Conservation (phyloP, 2,888 invertebrate genomes). For the Cataglyphis altisquamis region DNA sequence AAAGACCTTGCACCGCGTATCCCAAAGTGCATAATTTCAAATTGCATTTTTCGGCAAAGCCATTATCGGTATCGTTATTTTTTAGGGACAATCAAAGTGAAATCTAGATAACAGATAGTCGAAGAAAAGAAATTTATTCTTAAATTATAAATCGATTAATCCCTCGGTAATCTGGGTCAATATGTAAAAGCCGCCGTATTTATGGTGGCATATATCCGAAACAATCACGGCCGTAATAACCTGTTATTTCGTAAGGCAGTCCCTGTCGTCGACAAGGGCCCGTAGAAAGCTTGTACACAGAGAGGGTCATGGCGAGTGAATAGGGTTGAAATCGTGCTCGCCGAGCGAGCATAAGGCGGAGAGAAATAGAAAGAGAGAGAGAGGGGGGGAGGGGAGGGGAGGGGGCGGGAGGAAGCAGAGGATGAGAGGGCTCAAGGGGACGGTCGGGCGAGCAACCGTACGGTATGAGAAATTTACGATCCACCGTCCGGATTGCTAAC, state of each 20-base stretch:
- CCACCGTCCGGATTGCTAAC: constrained; percentile 75
- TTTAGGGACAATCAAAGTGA: not conserved
- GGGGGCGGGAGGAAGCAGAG: constrained; percentile 15
- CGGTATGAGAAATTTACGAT: constrained; percentile 77
- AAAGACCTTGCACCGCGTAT: not conserved
- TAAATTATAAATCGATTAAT: constrained; percentile 10
- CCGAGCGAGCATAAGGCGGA: constrained; percentile 30
- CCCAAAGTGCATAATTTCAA: not conserved
- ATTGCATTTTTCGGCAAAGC: not conserved
- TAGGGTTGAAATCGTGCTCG: constrained; percentile 57
- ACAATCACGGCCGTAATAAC: constrained; percentile 72
- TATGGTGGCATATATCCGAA: constrained; percentile 59
- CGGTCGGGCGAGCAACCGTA: constrained; percentile 49
- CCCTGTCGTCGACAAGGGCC: constrained; percentile 68
- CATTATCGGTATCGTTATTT: not conserved
- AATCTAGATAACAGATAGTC: not conserved
- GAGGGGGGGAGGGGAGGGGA: not conserved
- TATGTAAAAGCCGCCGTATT: constrained; percentile 19
- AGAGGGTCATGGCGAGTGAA: constrained; percentile 58
- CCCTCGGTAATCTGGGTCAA: not conserved
- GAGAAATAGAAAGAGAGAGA: constrained; percentile 20
- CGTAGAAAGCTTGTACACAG: constrained; percentile 37
- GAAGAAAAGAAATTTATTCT: not conserved
- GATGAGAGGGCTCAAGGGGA: constrained; percentile 28
- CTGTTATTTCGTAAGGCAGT: constrained; percentile 73